Evolutionary conservation across 2,113 vertebrate species (phyloP).

Genomic region (Acanthisitta chloris): DNA sequence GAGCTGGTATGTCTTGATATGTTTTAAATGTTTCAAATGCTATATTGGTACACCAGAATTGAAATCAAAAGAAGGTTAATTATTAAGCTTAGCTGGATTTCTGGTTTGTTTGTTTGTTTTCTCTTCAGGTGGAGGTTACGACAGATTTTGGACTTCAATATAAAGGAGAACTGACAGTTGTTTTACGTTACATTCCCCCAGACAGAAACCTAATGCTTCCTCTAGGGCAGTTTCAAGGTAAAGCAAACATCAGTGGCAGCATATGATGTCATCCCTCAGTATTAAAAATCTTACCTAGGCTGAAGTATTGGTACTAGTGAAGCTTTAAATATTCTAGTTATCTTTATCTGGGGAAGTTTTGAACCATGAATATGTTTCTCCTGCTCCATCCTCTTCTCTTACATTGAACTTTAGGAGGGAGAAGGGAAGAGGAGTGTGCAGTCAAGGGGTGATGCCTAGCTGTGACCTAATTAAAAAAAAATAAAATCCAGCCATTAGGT

Average conservation of each 20-base stretch:
- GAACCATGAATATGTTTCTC: neutral
- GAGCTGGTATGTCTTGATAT: neutral
- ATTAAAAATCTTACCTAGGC: neutral
- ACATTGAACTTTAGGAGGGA: neutral
- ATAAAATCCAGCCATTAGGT: neutral
- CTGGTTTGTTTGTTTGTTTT: neutral
- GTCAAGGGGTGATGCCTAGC: neutral
- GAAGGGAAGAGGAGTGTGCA: neutral
- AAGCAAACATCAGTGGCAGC: neutral
- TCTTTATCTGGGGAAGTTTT: neutral
- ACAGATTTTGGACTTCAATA: conserved; percentile 86
- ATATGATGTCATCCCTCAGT: neutral
- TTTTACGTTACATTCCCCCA: conserved; percentile 89
- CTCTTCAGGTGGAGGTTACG: conserved; percentile 75
- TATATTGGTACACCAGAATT: neutral
- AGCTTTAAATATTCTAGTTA: neutral
- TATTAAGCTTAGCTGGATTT: neutral
- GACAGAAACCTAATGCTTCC: conserved; percentile 85
- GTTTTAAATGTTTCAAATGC: neutral
- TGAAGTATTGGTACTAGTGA: neutral
- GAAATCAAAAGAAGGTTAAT: neutral
- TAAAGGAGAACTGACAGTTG: conserved; percentile 92
- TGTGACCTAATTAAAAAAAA: neutral
- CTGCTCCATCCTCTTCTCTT: neutral
- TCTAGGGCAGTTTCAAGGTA: conserved; percentile 88